Evolutionary conservation across 2,113 vertebrate species (phyloP).

Genomic region (Xiphophorus couchianus): DNA sequence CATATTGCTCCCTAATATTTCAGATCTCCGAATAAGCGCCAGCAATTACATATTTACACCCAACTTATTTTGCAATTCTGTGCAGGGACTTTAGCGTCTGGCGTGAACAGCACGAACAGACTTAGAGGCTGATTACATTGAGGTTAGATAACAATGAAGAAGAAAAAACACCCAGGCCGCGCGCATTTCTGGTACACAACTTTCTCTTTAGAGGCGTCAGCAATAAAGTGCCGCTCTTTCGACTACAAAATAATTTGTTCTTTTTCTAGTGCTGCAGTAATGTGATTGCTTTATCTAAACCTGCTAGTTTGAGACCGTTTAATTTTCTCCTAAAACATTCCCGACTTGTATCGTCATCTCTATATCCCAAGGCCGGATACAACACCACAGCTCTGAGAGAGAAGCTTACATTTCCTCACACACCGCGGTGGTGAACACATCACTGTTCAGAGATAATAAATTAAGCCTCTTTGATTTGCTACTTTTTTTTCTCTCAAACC

Average conservation of each 20-base stretch:
- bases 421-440: constrained; percentile 53
- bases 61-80: constrained; percentile 81
- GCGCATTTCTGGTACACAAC: constrained; percentile 65
- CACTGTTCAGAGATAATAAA: constrained; percentile 60
- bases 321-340: constrained; percentile 64
- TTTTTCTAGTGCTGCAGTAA: constrained; percentile 69
- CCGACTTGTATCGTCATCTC: constrained; percentile 55
- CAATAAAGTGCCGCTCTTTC: constrained; percentile 64
- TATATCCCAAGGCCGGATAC: constrained; percentile 58
- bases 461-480: constrained; percentile 61
- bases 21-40: constrained; percentile 80
- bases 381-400: constrained; percentile 42
- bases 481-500: constrained; percentile 48
- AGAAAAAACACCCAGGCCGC: constrained; percentile 52
- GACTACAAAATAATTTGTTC: constrained; percentile 71
- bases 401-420: constrained; percentile 52
- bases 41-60: constrained; percentile 84
- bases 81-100: constrained; percentile 65
- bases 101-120: constrained; percentile 50
- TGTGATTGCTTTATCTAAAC: constrained; percentile 79
- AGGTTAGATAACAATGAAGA: constrained; percentile 76
- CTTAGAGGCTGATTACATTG: constrained; percentile 74
- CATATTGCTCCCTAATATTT: constrained; percentile 81
- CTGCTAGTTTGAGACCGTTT: constrained; percentile 69
- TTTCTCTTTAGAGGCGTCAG: constrained; percentile 76